Evolutionary conservation across 2,888 invertebrate genomes (phyloP).

Genomic region (Callyntrura guangdongensis): DNA sequence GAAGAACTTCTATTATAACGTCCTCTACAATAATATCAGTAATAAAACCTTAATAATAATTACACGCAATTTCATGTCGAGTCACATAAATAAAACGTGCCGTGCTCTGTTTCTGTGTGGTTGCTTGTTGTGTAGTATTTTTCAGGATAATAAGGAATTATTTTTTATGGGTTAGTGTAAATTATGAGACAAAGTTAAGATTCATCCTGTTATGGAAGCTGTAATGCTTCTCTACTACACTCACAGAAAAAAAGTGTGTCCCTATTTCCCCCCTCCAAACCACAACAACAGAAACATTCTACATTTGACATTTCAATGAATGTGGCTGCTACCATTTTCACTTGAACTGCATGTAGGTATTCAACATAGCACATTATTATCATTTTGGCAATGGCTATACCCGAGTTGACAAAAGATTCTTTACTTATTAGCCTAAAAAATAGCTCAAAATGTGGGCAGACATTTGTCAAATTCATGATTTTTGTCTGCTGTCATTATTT

Average conservation of each 20-base stretch:
- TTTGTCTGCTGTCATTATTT: constrained; percentile 55
- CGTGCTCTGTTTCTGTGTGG: not conserved
- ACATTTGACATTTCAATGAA: not conserved
- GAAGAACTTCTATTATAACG: constrained; percentile 15
- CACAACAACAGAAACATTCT: too few species aligned
- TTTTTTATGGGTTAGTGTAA: constrained; percentile 55
- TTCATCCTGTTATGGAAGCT: constrained; percentile 48
- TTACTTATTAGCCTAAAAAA: constrained; percentile 29
- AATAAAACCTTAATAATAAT: constrained; percentile 49
- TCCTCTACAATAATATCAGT: constrained; percentile 12
- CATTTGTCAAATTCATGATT: constrained; percentile 56
- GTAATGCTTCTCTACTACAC: not conserved
- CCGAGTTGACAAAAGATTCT: constrained; percentile 40
- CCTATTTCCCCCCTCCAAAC: not conserved
- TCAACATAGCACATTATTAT: constrained; percentile 13
- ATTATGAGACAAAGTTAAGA: constrained; percentile 51
- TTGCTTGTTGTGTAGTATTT: not conserved
- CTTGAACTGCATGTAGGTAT: constrained; percentile 36
- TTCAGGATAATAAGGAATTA: constrained; percentile 48
- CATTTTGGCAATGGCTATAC: not conserved
- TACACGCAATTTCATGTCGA: constrained; percentile 31
- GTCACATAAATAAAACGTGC: constrained; percentile 18
- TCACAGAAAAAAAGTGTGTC: not conserved
- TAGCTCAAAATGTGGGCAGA: constrained; percentile 58
- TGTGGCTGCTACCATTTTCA: constrained; percentile 7